Conservation (phyloP, 2,888 invertebrate genomes). For the Plagodis pulveraria region DNA sequence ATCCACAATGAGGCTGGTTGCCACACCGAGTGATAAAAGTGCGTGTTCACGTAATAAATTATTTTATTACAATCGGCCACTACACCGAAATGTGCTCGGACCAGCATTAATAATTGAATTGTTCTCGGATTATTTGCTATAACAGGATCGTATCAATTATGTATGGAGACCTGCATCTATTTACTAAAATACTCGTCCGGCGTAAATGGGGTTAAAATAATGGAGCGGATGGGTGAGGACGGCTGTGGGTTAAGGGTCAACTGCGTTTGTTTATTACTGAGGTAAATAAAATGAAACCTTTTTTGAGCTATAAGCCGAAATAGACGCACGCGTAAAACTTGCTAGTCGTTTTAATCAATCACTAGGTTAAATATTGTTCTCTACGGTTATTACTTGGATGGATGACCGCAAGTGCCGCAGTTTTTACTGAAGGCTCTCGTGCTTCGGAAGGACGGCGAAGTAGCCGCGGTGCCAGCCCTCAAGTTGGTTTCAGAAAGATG, state of each 20-base stretch:
- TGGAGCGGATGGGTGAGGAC: conserved; percentile 11
- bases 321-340: background rate
- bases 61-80: conserved; percentile 31
- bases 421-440: no score
- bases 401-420: no score
- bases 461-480: no score
- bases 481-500: no score
- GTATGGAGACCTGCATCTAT: conserved; percentile 47
- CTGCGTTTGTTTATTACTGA: conserved; percentile 23
- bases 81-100: conserved; percentile 35
- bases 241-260: conserved; percentile 20
- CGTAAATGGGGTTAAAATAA: conserved; percentile 17
- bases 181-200: conserved; percentile 32
- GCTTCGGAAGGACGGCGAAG: no score
- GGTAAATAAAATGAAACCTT: conserved; percentile 23
- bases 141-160: conserved; percentile 52
- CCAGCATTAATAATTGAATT: conserved; percentile 52
- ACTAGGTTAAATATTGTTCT: no score
- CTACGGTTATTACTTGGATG: no score
- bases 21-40: conserved; percentile 31
- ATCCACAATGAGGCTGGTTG: conserved; percentile 36
- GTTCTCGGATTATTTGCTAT: conserved; percentile 50
- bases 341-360: no score
- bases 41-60: conserved; percentile 40
- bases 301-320: conserved; percentile 9